A percentile compares a stretch with the other conserved stretches of the same genome.
Conservation (phyloP, 2,888 invertebrate genomes). For the Drosophila parthenogenetica region DNA sequence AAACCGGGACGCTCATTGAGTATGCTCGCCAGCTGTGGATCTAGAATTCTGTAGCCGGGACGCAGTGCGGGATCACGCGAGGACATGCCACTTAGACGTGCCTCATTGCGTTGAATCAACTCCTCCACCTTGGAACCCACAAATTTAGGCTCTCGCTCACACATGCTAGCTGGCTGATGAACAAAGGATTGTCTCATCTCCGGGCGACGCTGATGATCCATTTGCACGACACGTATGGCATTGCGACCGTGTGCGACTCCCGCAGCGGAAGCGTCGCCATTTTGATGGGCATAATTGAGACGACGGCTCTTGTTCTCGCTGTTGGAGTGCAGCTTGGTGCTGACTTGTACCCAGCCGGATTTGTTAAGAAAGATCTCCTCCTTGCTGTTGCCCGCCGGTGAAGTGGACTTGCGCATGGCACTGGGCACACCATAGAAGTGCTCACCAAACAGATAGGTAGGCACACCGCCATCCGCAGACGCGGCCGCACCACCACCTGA, state of each 20-base stretch:
- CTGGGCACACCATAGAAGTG: conserved; percentile 63
- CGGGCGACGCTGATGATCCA: conserved; percentile 72
- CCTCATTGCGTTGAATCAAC: conserved; percentile 84
- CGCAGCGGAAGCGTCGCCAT: conserved; percentile 50
- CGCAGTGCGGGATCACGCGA: conserved; percentile 76
- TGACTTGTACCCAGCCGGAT: conserved; percentile 86
- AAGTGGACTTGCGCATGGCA: conserved; percentile 55
- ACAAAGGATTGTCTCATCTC: conserved; percentile 62
- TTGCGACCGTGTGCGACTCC: conserved; percentile 50
- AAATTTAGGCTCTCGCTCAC: conserved; percentile 73
- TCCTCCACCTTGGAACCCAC: conserved; percentile 84
- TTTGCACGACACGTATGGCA: conserved; percentile 76
- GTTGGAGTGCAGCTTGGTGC: conserved; percentile 80
- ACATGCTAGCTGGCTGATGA: conserved; percentile 65
- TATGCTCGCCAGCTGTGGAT: conserved; percentile 83
- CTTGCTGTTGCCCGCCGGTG: conserved; percentile 67
- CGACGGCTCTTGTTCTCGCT: conserved; percentile 81
- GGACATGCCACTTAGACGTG: conserved; percentile 62
- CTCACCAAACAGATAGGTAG: conserved; percentile 85
- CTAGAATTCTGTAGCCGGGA: conserved; percentile 83
- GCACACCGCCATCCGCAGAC: conserved; percentile 64
- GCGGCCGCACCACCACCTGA: conserved; percentile 16
- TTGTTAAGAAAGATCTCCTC: conserved; percentile 85
- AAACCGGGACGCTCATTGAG: conserved; percentile 85
- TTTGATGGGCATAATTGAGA: conserved; percentile 75